These are phyloP conservation scores for Orthonychiurus folsomi DNA, from an alignment of 2,888 invertebrate species.

Conservation along the genomic window DNA sequence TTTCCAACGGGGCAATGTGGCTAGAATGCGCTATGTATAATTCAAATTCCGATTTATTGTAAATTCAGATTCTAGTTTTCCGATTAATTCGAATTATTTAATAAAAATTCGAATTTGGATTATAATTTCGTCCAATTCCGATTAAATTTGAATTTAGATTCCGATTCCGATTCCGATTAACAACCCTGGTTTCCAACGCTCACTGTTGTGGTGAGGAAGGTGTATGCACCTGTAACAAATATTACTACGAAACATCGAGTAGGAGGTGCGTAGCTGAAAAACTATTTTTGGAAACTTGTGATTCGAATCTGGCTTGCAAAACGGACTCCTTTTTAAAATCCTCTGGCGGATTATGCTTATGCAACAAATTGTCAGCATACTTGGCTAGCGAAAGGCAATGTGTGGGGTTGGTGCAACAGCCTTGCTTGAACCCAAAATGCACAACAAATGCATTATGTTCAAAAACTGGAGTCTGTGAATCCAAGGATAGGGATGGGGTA, in stretches of 20 bases:
- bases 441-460: neutral
- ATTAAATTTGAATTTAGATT: neutral
- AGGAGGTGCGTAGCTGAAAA: neutral
- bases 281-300: neutral
- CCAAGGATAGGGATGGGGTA: neutral
- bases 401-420: neutral
- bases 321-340: neutral
- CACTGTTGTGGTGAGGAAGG: neutral
- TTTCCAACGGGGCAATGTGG: no score
- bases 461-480: neutral
- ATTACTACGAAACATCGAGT: neutral
- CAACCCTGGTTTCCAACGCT: neutral
- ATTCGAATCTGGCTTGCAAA: neutral
- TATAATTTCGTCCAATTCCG: no score
- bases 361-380: neutral
- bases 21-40: no score
- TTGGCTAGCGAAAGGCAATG: neutral
- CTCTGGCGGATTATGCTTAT: neutral
- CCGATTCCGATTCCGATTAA: neutral
- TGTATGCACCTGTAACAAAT: neutral
- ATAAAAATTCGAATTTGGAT: no score
- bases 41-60: no score
- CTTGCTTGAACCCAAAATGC: neutral
- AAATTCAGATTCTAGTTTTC: no score
- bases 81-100: no score